phyloP scores from a whole-genome alignment of 2,888 invertebrate genomes.

The Mystacides longicornis region DNA sequence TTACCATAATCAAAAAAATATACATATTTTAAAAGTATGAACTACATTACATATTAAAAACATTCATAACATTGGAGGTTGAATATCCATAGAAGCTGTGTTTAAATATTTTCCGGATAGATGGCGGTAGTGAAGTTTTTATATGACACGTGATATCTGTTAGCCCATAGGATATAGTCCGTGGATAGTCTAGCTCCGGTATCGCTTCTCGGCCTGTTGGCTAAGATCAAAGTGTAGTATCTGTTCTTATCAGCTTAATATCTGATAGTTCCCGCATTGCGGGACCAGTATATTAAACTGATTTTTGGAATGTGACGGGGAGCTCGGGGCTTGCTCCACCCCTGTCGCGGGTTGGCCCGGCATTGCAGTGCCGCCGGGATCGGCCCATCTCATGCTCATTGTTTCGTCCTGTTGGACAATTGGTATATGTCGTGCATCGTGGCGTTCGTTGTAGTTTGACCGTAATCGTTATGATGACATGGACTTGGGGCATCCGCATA shows the following conservation, averaged over 20 bases:
- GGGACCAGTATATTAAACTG: conserved; percentile 52
- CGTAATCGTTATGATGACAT: no score
- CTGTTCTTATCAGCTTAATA: conserved; percentile 26
- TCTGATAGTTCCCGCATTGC: conserved; percentile 36
- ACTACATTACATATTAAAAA: no score
- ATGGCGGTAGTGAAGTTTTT: background rate
- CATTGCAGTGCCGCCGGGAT: conserved; percentile 60
- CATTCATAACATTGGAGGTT: no score
- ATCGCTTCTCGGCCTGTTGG: conserved; percentile 50
- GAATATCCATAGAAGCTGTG: background rate
- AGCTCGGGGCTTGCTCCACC: conserved; percentile 58
- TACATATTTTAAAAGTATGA: no score
- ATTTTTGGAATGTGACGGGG: conserved; percentile 49
- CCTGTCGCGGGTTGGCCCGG: conserved; percentile 60
- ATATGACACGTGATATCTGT: background rate
- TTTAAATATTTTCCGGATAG: background rate
- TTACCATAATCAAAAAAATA: no score
- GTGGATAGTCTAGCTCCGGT: conserved; percentile 8
- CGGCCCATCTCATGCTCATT: conserved; percentile 18
- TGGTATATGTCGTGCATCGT: no score
- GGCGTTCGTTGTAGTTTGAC: no score
- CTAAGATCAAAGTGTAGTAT: conserved; percentile 33
- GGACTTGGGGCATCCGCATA: no score
- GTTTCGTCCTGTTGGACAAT: background rate
- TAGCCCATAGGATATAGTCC: background rate